These are phyloP conservation scores for Aurelia sp. DNA, from an alignment of 30 jellyfish, hydroid and myxozoan species.

Conservation along the genomic window DNA sequence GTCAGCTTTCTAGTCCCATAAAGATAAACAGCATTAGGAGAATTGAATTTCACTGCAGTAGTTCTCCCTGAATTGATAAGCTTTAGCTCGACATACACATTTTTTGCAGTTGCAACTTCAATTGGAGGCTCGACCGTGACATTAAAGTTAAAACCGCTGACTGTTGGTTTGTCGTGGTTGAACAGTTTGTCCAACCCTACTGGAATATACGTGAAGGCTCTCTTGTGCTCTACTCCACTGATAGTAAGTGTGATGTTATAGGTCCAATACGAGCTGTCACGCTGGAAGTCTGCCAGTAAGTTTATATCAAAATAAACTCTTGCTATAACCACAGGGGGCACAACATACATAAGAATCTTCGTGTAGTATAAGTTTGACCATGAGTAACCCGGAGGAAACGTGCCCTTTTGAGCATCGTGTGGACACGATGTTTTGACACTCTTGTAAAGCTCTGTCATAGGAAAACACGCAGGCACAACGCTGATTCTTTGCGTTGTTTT, in stretches of 20 bases:
- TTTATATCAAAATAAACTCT: conserved; percentile 13
- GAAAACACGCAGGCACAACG: conserved; percentile 43
- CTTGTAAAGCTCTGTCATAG: conserved; percentile 17
- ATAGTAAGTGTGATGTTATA: not conserved
- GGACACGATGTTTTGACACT: conserved; percentile 26
- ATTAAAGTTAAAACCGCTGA: conserved; percentile 11
- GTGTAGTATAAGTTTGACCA: conserved; percentile 25
- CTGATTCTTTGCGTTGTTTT: conserved; percentile 23
- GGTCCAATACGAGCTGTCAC: conserved; percentile 28
- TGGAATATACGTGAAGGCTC: conserved; percentile 39
- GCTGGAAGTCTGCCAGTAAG: conserved; percentile 31
- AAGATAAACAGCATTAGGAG: conserved; percentile 30
- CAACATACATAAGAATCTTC: conserved; percentile 12
- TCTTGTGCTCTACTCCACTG: not conserved
- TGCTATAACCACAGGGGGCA: conserved; percentile 9
- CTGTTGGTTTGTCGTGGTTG: conserved; percentile 2
- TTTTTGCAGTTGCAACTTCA: not conserved
- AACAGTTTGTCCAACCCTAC: not conserved
- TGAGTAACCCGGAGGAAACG: conserved; percentile 21
- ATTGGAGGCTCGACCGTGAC: conserved; percentile 28
- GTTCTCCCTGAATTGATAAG: not conserved
- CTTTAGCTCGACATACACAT: conserved; percentile 1
- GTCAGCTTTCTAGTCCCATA: conserved; percentile 26
- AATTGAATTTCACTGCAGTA: conserved; percentile 20
- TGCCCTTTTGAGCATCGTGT: not conserved